Evolutionary conservation across 2,797 vertebrate species (phyloP).

Genomic region (Chelmon rostratus): DNA sequence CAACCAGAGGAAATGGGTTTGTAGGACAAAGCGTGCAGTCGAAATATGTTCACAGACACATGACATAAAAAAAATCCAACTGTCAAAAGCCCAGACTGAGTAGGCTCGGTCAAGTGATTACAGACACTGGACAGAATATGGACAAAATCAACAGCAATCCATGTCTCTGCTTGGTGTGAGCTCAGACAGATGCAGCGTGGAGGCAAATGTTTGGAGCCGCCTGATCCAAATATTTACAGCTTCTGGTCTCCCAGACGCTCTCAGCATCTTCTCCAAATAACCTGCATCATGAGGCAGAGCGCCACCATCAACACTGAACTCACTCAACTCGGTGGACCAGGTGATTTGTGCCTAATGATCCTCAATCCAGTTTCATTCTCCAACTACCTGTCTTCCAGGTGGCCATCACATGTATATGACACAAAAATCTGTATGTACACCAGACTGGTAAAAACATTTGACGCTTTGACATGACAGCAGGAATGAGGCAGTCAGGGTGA

Average conservation of each 20-base stretch:
- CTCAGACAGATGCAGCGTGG: slow-evolving; percentile 10
- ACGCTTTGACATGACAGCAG: neutral
- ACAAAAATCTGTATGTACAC: neutral
- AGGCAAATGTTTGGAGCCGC: slow-evolving; percentile 12
- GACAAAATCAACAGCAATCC: slow-evolving; percentile 17
- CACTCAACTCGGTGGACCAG: neutral
- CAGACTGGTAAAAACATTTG: neutral
- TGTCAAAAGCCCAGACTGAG: slow-evolving; percentile 5
- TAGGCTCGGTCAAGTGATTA: slow-evolving; percentile 19
- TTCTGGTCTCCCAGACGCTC: neutral
- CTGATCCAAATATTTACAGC: slow-evolving; percentile 25
- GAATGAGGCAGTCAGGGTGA: neutral
- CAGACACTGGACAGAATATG: neutral
- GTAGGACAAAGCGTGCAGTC: neutral
- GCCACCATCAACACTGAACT: neutral
- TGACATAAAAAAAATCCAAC: neutral
- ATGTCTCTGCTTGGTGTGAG: neutral
- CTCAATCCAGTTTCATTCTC: no score
- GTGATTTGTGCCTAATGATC: neutral
- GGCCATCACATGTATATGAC: neutral
- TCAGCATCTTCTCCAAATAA: slow-evolving; percentile 3
- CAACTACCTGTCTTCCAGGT: neutral
- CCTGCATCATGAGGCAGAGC: neutral
- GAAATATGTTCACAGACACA: neutral
- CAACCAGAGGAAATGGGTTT: slow-evolving; percentile 18